Evolutionary conservation across 2,888 invertebrate genomes (phyloP).

Genomic region (Drosophila formosana): DNA sequence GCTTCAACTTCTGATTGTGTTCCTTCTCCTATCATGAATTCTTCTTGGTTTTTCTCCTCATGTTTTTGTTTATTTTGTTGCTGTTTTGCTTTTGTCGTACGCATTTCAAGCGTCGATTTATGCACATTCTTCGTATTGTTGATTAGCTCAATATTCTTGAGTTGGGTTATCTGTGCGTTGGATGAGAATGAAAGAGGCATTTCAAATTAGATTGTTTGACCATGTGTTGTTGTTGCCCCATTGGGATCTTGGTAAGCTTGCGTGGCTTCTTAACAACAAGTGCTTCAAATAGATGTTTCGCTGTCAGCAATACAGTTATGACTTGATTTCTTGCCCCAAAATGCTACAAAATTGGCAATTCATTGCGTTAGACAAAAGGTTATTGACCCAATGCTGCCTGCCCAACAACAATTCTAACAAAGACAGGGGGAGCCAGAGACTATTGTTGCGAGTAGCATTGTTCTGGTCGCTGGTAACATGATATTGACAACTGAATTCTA

Average conservation of each 20-base stretch:
- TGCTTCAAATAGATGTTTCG: slow-evolving; percentile 30
- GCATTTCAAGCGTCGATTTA: slow-evolving; percentile 77
- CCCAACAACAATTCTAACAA: slow-evolving; percentile 26
- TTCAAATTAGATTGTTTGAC: slow-evolving; percentile 8
- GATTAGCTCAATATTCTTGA: slow-evolving; percentile 86
- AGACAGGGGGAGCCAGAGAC: slow-evolving; percentile 9
- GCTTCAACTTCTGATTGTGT: slow-evolving; percentile 8
- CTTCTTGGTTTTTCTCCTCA: slow-evolving; percentile 38
- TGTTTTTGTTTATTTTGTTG: slow-evolving; percentile 25
- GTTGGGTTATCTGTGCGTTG: slow-evolving; percentile 86
- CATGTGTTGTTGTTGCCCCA: slow-evolving; percentile 5
- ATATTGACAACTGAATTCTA: slow-evolving; percentile 2
- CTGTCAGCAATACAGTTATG: slow-evolving; percentile 64
- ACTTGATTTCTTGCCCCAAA: slow-evolving; percentile 66
- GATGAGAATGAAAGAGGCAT: slow-evolving; percentile 29
- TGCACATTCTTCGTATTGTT: slow-evolving; percentile 83
- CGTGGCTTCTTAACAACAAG: slow-evolving; percentile 41
- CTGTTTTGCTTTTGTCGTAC: slow-evolving; percentile 53
- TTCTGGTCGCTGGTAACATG: slow-evolving; percentile 9
- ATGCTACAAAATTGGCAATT: slow-evolving; percentile 64
- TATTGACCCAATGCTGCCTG: slow-evolving; percentile 34
- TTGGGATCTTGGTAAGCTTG: not conserved
- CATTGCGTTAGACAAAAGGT: slow-evolving; percentile 59
- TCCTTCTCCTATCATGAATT: slow-evolving; percentile 43
- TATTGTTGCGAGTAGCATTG: slow-evolving; percentile 51